phyloP scores from a whole-genome alignment of 2,888 invertebrate genomes.

The Pristionchus exspectatus region DNA sequence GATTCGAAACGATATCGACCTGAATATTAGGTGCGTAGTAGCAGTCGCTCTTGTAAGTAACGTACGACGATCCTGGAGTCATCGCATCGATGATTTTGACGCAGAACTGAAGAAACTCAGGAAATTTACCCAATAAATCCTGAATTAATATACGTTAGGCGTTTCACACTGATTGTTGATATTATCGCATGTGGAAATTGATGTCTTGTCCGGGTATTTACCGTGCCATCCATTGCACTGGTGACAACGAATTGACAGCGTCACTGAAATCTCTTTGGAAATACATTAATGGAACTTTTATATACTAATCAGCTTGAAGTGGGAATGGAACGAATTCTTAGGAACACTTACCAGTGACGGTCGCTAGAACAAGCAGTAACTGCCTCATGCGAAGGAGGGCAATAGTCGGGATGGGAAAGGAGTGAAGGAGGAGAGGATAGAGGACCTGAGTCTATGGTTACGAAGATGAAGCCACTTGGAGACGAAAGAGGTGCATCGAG shows the following conservation, averaged over 20 bases:
- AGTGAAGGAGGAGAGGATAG: not conserved
- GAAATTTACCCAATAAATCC: too few relatives aligned
- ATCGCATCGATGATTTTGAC: slow-evolving; percentile 69
- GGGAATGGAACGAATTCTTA: not conserved
- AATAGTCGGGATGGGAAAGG: not conserved
- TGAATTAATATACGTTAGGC: slow-evolving; percentile 57
- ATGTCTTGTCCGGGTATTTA: slow-evolving; percentile 49
- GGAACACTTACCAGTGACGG: not conserved
- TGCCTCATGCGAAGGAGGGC: not conserved
- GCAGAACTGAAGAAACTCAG: slow-evolving; percentile 61
- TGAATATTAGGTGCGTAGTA: slow-evolving; percentile 67
- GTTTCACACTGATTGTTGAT: slow-evolving; percentile 68
- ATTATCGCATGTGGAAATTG: slow-evolving; percentile 65
- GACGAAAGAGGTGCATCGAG: slow-evolving; percentile 35
- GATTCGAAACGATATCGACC: slow-evolving; percentile 47
- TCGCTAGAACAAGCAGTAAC: not conserved
- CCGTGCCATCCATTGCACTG: slow-evolving; percentile 71
- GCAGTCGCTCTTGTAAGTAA: slow-evolving; percentile 68
- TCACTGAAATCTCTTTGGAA: slow-evolving; percentile 37
- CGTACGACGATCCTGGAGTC: slow-evolving; percentile 64
- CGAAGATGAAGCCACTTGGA: slow-evolving; percentile 12
- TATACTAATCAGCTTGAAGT: not conserved
- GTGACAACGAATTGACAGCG: slow-evolving; percentile 60
- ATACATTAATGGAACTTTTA: too few relatives aligned
- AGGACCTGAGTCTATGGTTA: slow-evolving; percentile 9